Base-by-base conservation (phyloP, 2,797 vertebrate species). In the Amniataba percoides region DNA sequence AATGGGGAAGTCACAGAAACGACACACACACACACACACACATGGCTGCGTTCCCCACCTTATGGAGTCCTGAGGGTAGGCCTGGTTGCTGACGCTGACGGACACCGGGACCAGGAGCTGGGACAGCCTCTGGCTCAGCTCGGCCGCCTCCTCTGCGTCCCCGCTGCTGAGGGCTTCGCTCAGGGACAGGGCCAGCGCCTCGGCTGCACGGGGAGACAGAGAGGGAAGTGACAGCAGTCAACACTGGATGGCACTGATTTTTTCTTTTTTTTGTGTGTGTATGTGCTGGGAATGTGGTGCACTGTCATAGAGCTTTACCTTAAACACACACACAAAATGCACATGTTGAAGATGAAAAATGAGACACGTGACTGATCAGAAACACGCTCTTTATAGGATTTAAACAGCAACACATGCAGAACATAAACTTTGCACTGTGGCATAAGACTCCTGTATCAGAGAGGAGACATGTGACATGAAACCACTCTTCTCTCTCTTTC, bases 131-230 rank as follows among this genome's bases (percentile, higher is more conserved):
- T 88, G 75, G 10, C 95, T 94, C 58, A 93, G 89, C 25, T 60
- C 64, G 16, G 16, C 49, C 0, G 97, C 96, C 4, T 92, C 91
- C 7, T 91, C 66, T 43, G 81, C 87, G 40, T 97, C 91, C 16
- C 96, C 95, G 0, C 87, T 53, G 16, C 87, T 93, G 52, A 97
- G 93, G n/a, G 96, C 96, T 36, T 95, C 91, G 6, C 92, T 86
- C 69, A 97, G 93, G 7, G 70, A 83, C 43, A 71, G 83, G 27
- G 94, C 94, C 13, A 95, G 85, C 2, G 94, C 89, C 89, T 97
- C 96, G 0, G 93, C 97, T 97, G 84, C 48, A 71, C 43, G 23
- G 11, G 52, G 14, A 62, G 55, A 53, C 56, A 69, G 43, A 66
- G 4, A 58, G 27, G 27, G 27, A 31, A 59, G n/a, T 23, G 16